phyloP scores from a whole-genome alignment of 2,797 vertebrate species.

The Rhadinocentrus ornatus region DNA sequence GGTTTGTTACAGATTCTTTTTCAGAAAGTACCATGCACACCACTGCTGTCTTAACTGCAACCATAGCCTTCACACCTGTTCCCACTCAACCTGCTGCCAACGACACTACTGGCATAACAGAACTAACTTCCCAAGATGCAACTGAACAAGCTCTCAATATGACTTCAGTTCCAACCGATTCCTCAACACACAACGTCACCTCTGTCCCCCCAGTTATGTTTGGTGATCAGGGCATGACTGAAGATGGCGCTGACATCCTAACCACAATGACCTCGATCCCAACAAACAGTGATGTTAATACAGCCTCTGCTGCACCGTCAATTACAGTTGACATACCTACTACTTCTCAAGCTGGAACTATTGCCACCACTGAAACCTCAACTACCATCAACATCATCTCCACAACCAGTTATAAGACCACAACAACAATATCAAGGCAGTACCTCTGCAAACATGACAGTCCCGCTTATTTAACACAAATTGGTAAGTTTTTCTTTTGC shows the following conservation, averaged over 20 bases:
- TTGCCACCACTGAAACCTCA: constrained; percentile 48
- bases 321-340: constrained; percentile 57
- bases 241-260: constrained; percentile 56
- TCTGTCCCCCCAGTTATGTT: constrained; percentile 57
- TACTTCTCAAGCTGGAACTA: constrained; percentile 52
- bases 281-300: constrained; percentile 57
- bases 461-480: constrained; percentile 86
- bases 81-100: constrained; percentile 50
- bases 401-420: constrained; percentile 55
- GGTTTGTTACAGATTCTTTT: constrained; percentile 75
- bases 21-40: constrained; percentile 47
- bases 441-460: constrained; percentile 89
- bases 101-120: constrained; percentile 12
- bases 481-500: constrained; percentile 80
- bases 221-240: constrained; percentile 74
- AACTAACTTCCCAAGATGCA: constrained; percentile 32
- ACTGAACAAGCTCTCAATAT: constrained; percentile 43
- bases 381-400: constrained; percentile 44
- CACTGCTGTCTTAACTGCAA: constrained; percentile 58
- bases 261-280: constrained; percentile 69
- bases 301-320: constrained; percentile 44
- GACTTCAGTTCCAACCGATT: constrained; percentile 48
- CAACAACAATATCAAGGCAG: constrained; percentile 76
- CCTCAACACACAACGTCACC: constrained; percentile 50
- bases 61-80: constrained; percentile 39